Evolutionary conservation across 92 coral and sea anemone genomes (phyloP).

Genomic region (Bergia sp.): DNA sequence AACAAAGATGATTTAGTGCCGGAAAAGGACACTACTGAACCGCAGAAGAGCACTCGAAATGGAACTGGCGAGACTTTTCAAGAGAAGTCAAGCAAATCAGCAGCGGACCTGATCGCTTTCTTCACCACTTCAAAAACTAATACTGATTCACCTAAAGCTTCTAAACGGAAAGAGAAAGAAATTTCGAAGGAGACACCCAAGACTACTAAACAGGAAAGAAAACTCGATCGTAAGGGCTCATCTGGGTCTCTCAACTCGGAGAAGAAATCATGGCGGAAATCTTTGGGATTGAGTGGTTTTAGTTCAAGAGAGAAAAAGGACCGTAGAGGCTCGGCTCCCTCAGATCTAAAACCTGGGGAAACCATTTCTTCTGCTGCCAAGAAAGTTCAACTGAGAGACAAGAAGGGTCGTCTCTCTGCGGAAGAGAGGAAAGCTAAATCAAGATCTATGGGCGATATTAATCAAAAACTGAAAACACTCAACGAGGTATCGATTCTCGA

Average conservation of each 20-base stretch:
- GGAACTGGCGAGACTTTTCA: conserved; percentile 30
- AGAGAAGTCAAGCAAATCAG: conserved; percentile 53
- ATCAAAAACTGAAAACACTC: conserved; percentile 54
- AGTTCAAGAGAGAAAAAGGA: conserved; percentile 79
- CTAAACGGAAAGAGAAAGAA: conserved; percentile 34
- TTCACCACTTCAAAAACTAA: conserved; percentile 59
- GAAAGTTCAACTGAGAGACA: conserved; percentile 70
- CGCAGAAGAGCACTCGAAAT: not conserved
- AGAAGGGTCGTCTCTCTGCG: conserved; percentile 61
- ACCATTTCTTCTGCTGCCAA: conserved; percentile 45
- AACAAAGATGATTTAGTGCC: conserved; percentile 24
- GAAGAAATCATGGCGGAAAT: conserved; percentile 80
- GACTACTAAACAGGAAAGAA: conserved; percentile 40
- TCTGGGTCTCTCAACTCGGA: conserved; percentile 66
- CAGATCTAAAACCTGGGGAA: conserved; percentile 37
- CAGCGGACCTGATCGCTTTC: conserved; percentile 65
- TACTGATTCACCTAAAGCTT: not conserved
- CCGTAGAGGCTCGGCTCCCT: conserved; percentile 47
- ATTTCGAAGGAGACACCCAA: conserved; percentile 40
- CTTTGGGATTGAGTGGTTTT: conserved; percentile 77
- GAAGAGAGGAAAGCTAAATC: conserved; percentile 74
- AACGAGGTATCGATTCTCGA: conserved; percentile 69
- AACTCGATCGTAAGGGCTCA: conserved; percentile 73
- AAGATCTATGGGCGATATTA: conserved; percentile 78
- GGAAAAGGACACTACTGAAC: conserved; percentile 17